phyloP scores from a whole-genome alignment of 2,797 vertebrate genomes.

The Poecilia gillii region DNA sequence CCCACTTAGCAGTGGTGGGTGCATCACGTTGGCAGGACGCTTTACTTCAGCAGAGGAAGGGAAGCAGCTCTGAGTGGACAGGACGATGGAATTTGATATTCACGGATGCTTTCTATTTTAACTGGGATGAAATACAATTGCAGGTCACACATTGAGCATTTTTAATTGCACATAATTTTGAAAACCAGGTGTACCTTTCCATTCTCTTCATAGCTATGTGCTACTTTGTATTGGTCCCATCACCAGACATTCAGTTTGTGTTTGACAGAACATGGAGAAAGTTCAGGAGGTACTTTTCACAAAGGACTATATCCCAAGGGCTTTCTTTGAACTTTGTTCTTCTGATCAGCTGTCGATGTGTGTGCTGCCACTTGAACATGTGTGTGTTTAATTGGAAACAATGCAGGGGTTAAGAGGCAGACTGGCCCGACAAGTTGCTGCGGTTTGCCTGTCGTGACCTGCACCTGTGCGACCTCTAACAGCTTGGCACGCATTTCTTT shows the following conservation, averaged over 20 bases:
- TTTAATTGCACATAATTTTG: neutral
- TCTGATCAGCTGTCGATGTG: constrained; percentile 21
- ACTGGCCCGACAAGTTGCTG: constrained; percentile 5
- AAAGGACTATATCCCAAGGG: neutral
- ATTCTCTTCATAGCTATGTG: neutral
- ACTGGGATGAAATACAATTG: neutral
- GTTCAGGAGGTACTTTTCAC: neutral
- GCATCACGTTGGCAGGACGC: neutral
- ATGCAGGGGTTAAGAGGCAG: constrained; percentile 45
- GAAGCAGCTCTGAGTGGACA: too few species aligned
- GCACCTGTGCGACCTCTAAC: constrained; percentile 45
- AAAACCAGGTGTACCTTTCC: neutral
- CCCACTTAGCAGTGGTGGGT: neutral
- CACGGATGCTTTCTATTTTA: neutral
- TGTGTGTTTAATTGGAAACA: constrained; percentile 26
- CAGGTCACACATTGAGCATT: neutral
- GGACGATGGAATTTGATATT: neutral
- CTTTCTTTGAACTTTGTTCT: constrained; percentile 4
- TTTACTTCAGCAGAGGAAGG: neutral
- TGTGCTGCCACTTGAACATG: constrained; percentile 18
- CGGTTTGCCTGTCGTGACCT: constrained; percentile 29
- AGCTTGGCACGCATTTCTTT: constrained; percentile 15
- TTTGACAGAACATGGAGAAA: neutral
- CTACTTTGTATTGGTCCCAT: neutral
- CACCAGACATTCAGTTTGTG: neutral